These are phyloP conservation scores for Molorchus minor DNA, from an alignment of 2,888 invertebrate species.

Conservation along the genomic window DNA sequence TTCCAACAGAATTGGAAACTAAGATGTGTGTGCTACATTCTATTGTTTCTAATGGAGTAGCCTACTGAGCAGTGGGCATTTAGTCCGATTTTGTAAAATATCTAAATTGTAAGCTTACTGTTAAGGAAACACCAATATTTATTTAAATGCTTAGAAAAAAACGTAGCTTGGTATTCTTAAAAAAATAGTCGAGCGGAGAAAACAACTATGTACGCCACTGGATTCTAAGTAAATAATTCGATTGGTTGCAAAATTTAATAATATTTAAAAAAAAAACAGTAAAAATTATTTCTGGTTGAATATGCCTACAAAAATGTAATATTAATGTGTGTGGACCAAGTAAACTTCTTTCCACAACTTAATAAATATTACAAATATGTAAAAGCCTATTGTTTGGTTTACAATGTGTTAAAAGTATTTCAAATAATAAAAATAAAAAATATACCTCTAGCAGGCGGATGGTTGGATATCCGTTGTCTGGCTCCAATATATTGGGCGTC, in stretches of 20 bases:
- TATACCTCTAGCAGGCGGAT: conserved; percentile 54
- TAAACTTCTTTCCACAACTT: background rate
- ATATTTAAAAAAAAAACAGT: background rate
- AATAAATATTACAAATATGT: background rate
- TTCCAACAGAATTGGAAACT: too few species aligned
- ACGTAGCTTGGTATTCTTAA: too few species aligned
- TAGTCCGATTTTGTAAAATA: too few species aligned
- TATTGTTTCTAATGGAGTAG: too few species aligned
- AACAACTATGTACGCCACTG: too few species aligned
- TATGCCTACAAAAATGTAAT: background rate
- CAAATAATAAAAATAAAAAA: conserved; percentile 21
- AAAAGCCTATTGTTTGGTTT: background rate
- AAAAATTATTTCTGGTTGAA: background rate
- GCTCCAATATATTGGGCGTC: conserved; percentile 45
- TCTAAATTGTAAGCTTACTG: too few species aligned
- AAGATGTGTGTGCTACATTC: too few species aligned
- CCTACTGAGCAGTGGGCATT: too few species aligned
- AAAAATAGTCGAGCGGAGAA: too few species aligned
- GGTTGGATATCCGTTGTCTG: conserved; percentile 49
- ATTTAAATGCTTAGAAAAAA: too few species aligned
- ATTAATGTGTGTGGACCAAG: background rate
- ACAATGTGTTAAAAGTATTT: background rate
- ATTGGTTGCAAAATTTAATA: background rate
- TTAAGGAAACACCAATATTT: too few species aligned
- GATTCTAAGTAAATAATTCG: too few species aligned